phyloP scores from a whole-genome alignment of 2,888 invertebrate species.

The Thymelicus lineola region DNA sequence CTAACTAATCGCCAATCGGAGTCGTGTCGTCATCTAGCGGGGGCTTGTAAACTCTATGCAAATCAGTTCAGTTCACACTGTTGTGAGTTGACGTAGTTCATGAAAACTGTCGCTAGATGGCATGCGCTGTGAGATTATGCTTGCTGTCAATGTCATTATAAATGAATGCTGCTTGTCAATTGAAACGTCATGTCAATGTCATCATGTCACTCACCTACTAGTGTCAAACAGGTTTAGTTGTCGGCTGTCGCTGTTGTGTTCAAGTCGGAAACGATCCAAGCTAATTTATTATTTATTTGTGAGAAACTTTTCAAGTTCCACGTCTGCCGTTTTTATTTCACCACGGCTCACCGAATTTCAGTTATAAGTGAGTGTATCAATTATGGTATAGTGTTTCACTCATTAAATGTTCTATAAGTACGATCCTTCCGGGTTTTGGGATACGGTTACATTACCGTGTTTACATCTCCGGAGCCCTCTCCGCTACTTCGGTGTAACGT shows the following conservation, averaged over 20 bases:
- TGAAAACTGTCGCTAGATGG: slow-evolving; percentile 61
- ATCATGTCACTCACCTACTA: slow-evolving; percentile 44
- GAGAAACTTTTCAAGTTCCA: slow-evolving; percentile 69
- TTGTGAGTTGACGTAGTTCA: slow-evolving; percentile 27
- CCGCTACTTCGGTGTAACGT: slow-evolving; percentile 25
- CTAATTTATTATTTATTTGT: slow-evolving; percentile 80
- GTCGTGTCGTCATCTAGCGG: slow-evolving; percentile 63
- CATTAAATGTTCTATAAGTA: slow-evolving; percentile 66
- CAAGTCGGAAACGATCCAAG: slow-evolving; percentile 77
- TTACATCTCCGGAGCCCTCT: slow-evolving; percentile 52
- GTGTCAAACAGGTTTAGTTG: slow-evolving; percentile 51
- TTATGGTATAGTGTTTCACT: slow-evolving; percentile 66
- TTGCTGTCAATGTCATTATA: slow-evolving; percentile 42
- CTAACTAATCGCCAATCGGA: slow-evolving; percentile 17
- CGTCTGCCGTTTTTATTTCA: slow-evolving; percentile 54
- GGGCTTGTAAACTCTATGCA: slow-evolving; percentile 56
- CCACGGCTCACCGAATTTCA: slow-evolving; percentile 54
- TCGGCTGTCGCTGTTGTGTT: slow-evolving; percentile 67
- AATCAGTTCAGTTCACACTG: slow-evolving; percentile 51
- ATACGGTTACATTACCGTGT: slow-evolving; percentile 66
- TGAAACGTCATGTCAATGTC: slow-evolving; percentile 57
- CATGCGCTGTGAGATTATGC: slow-evolving; percentile 46
- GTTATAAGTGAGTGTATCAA: slow-evolving; percentile 60
- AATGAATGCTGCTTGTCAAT: slow-evolving; percentile 37
- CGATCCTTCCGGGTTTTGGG: slow-evolving; percentile 66